phyloP scores from a whole-genome alignment of 2,113 vertebrate species.

The Progne subis region DNA sequence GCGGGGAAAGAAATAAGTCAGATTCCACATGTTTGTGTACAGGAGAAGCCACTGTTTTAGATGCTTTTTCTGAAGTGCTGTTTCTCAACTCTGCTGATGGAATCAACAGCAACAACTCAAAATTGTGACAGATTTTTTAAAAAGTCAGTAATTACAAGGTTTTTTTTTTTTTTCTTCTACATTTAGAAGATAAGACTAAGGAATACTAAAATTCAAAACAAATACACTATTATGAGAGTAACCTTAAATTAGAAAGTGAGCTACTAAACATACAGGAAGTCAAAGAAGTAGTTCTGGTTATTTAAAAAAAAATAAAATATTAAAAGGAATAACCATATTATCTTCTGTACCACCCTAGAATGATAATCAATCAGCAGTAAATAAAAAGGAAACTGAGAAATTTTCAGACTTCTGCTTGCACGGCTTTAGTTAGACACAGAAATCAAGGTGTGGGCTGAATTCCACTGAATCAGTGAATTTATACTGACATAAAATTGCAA shows the following conservation, averaged over 20 bases:
- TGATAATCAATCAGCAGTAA: background rate
- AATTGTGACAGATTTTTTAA: background rate
- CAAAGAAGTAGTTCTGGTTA: background rate
- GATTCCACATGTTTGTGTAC: background rate
- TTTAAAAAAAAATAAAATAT: background rate
- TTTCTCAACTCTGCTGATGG: background rate
- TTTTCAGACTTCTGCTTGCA: background rate
- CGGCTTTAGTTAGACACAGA: background rate
- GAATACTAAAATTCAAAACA: background rate
- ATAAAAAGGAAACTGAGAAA: background rate
- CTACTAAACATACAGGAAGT: background rate
- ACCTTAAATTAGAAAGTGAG: background rate
- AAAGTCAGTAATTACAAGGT: background rate
- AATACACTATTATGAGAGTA: background rate
- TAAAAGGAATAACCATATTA: background rate
- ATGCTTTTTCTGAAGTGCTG: background rate
- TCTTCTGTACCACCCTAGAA: background rate
- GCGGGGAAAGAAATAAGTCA: background rate
- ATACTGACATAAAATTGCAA: conserved; percentile 32
- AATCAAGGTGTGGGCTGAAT: conserved; percentile 35
- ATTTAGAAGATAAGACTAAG: background rate
- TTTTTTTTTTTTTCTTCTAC: background rate
- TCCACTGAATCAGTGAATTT: conserved; percentile 45
- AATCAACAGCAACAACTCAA: background rate
- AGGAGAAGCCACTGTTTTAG: background rate